phyloP scores from a whole-genome alignment of 2,113 vertebrate genomes.

The Misgurnus mizolepis region DNA sequence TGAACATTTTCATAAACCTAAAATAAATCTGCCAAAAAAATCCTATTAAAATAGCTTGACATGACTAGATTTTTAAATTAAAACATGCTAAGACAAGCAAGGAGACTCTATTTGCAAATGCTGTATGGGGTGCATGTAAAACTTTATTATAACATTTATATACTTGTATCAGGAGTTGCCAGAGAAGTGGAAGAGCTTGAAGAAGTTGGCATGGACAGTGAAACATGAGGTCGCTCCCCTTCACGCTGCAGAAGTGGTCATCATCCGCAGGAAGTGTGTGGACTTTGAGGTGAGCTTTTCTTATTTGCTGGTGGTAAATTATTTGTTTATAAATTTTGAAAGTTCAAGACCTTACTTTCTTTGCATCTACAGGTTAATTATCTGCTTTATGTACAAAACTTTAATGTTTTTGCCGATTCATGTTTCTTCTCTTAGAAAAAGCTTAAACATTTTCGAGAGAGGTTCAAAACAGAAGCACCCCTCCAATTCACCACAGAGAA shows the following conservation, averaged over 20 bases:
- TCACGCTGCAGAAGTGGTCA: slow-evolving; percentile 75
- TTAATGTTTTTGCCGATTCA: not conserved
- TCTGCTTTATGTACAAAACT: not conserved
- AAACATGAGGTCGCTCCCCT: slow-evolving; percentile 78
- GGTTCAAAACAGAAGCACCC: slow-evolving; percentile 71
- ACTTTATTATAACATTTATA: not conserved
- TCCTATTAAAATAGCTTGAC: no score
- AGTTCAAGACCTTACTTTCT: not conserved
- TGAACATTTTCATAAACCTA: no score
- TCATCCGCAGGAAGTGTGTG: slow-evolving; percentile 74
- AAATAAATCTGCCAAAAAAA: no score
- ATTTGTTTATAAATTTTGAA: not conserved
- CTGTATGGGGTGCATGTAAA: not conserved
- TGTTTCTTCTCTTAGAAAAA: slow-evolving; percentile 70
- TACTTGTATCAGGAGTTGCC: slow-evolving; percentile 71
- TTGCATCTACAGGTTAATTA: not conserved
- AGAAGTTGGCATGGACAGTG: slow-evolving; percentile 74
- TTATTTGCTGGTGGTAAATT: not conserved
- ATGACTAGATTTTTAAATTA: not conserved
- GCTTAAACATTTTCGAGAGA: slow-evolving; percentile 77
- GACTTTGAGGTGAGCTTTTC: slow-evolving; percentile 71
- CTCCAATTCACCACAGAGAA: slow-evolving; percentile 70
- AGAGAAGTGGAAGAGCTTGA: slow-evolving; percentile 77
- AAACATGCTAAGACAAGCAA: not conserved
- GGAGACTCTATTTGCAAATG: not conserved